phyloP scores from a whole-genome alignment of 2,888 invertebrate genomes.

The Lordiphosa fenestrarum region DNA sequence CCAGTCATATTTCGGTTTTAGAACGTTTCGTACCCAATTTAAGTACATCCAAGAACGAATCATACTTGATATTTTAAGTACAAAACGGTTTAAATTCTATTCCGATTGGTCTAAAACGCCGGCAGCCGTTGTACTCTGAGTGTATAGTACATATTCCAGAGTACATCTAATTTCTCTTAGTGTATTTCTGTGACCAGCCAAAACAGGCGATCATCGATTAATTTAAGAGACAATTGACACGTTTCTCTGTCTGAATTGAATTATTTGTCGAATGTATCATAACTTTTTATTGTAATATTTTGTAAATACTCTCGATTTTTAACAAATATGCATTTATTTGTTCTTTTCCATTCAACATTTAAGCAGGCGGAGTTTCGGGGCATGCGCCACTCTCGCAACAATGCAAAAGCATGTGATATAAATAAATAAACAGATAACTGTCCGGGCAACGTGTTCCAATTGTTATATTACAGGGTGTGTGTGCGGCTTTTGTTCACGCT shows the following conservation, averaged over 20 bases:
- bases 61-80: too few species aligned
- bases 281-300: neutral
- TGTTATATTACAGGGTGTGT: conserved; percentile 30
- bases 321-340: conserved; percentile 5
- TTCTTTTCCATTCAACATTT: neutral
- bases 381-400: conserved; percentile 35
- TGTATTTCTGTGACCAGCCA: too few species aligned
- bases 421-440: conserved; percentile 24
- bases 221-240: too few species aligned
- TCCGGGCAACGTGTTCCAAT: conserved; percentile 20
- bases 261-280: neutral
- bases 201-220: too few species aligned
- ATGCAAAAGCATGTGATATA: conserved; percentile 24
- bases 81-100: too few species aligned
- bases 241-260: neutral
- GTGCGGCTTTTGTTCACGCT: conserved; percentile 25
- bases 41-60: too few species aligned
- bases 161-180: too few species aligned
- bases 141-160: too few species aligned
- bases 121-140: too few species aligned
- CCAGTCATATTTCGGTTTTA: too few species aligned
- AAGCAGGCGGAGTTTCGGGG: conserved; percentile 12
- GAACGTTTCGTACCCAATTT: too few species aligned
- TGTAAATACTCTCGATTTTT: conserved; percentile 4
- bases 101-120: too few species aligned